Evolutionary conservation across 2,797 vertebrate species (phyloP).

Genomic region (Pangasius krempfi): DNA sequence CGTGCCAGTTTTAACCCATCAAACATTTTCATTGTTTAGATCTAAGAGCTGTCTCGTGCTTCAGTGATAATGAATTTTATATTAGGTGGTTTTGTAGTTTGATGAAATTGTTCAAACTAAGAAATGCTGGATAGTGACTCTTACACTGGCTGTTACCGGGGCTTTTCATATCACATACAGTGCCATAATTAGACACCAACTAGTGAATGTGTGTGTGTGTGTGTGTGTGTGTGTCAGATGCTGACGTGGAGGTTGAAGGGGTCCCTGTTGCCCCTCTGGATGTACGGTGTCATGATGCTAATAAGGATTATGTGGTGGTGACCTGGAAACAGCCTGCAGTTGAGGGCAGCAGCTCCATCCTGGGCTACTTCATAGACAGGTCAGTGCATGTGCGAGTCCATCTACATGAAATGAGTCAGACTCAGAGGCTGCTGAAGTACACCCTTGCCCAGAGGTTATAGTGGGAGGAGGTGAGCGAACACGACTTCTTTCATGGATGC

Average conservation of each 20-base stretch:
- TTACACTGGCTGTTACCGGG: background rate
- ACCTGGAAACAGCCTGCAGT: conserved; percentile 98
- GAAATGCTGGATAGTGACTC: conserved; percentile 59
- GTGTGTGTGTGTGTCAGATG: conserved; percentile 75
- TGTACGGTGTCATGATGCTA: conserved; percentile 90
- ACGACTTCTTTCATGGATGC: background rate
- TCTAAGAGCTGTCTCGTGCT: background rate
- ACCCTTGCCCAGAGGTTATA: background rate
- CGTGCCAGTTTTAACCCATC: background rate
- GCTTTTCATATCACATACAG: background rate
- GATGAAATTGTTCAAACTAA: background rate
- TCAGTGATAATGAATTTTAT: background rate
- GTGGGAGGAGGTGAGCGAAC: background rate
- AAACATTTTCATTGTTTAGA: background rate
- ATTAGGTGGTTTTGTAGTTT: background rate
- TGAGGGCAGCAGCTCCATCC: conserved; percentile 88
- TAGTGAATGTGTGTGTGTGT: conserved; percentile 25
- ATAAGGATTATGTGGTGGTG: conserved; percentile 97
- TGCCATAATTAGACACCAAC: conserved; percentile 62
- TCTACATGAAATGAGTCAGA: background rate
- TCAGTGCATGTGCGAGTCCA: conserved; percentile 59
- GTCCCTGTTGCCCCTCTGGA: conserved; percentile 91
- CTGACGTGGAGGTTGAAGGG: conserved; percentile 89
- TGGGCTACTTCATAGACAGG: conserved; percentile 97
- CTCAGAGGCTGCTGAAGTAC: background rate